Percentiles rank a stretch among this genome's conserved stretches.
Conservation (phyloP, 2,797 vertebrate species). For the Sarcophilus harrisii region DNA sequence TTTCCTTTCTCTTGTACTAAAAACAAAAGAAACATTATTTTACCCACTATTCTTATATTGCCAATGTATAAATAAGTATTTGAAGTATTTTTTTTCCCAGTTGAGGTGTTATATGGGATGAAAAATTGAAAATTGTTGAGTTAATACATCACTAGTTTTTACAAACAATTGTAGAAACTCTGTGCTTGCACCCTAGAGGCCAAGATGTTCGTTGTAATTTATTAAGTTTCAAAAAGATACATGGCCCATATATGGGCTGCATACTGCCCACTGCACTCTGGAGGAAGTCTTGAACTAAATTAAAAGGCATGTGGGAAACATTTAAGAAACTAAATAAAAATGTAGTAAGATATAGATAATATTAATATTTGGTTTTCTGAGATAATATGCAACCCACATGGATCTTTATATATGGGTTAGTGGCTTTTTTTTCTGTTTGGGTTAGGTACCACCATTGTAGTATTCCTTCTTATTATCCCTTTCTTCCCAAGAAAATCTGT, state of each 20-base stretch:
- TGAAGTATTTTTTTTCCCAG: conserved; percentile 33
- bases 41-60: background rate
- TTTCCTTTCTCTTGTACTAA: background rate
- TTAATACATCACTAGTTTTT: conserved; percentile 10
- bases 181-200: background rate
- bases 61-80: conserved; percentile 17
- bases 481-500: background rate
- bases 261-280: background rate
- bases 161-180: background rate
- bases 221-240: conserved; percentile 6
- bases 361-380: background rate
- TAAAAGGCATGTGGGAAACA: background rate
- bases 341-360: background rate
- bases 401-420: background rate
- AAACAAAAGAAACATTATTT: background rate
- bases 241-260: background rate
- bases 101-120: background rate
- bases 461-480: background rate
- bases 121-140: background rate
- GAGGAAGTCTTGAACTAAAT: background rate
- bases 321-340: background rate
- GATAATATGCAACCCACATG: background rate
- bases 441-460: background rate
- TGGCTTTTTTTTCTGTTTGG: background rate
- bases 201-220: conserved; percentile 21